Conservation (phyloP, 2,888 invertebrate species). For the Nephrotoma guestfalica region DNA sequence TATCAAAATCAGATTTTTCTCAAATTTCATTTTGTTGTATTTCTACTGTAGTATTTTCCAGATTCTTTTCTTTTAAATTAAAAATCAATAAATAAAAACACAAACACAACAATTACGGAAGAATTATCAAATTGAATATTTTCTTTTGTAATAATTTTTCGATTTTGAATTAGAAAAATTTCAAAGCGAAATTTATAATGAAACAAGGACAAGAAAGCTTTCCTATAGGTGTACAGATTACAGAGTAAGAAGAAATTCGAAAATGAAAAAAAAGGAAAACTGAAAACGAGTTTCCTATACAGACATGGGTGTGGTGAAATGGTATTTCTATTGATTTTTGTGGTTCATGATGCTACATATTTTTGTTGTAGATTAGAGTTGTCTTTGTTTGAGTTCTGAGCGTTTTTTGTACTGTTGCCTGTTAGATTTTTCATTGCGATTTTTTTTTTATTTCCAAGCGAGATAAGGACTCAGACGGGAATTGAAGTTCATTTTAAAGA, state of each 20-base stretch:
- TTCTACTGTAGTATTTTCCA: not conserved
- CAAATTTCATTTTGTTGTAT: not conserved
- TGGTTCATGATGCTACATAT: not conserved
- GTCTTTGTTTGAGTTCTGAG: not conserved
- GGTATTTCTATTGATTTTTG: not conserved
- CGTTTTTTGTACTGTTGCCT: not conserved
- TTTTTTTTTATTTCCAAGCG: not conserved
- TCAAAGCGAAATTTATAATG: not conserved
- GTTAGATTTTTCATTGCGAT: not conserved
- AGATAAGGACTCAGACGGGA: not conserved
- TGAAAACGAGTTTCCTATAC: not conserved
- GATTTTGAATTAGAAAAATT: not conserved
- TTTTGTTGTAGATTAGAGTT: not conserved
- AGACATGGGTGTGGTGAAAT: not conserved
- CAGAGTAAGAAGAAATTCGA: not conserved
- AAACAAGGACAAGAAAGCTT: not conserved
- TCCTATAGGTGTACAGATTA: not conserved
- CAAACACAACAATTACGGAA: not conserved
- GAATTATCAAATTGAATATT: not conserved
- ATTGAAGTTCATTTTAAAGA: not conserved
- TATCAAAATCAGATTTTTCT: not conserved
- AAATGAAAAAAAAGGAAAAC: not conserved
- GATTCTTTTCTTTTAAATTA: not conserved
- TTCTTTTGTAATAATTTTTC: not conserved
- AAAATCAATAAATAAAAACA: not conserved